Base-by-base conservation (phyloP, 1,140 invertebrate species). In the Macrotrachela quadricornifera region DNA sequence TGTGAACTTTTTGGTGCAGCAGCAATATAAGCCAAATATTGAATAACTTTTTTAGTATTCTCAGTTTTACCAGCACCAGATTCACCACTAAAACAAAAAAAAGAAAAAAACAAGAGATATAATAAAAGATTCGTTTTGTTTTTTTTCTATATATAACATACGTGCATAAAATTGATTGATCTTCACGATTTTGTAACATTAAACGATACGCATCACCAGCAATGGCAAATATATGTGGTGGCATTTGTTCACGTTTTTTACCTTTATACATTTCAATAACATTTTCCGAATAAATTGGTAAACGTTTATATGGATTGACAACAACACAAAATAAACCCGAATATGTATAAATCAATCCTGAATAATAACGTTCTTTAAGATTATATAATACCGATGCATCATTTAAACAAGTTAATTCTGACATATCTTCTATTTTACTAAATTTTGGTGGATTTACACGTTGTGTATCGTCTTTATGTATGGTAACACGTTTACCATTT, bases 391-490 rank as follows among this genome's bases (percentile, higher is more conserved):
- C 92, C 45, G 87, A 95, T 10, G 94, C 91, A 74, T 97, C 92
- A 70, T 99, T 99, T 46, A 99, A 77, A 67, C 92, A 97, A 46
- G 94, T 96, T 59, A 99, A 74, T 72, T 97, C 92, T 36, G 94
- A 90, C 94, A 97, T 99, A 69, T 97, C 92, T 73, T 99, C 92
- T 57, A 95, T 90, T 76, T 97, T 97, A 73, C 91, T 86, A 74
- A 94, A 99, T 74, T 96, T 97, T 40, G 94, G 94, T 50, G 94
- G 94, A 73, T 99, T 99, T 91, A 97, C 97, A 74, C 97, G 97
- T 70, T 97, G 92, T 62, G 94, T 85, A 70, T 96, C 91, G 75
- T 97, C 91, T 69, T 84, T 85, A 55, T 79, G 77, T 53, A 96
- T 83, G 61, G 61, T 52, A 42, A 63, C 51, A 55, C 61, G 59